Evolutionary conservation across 2,888 invertebrate species (phyloP), one percentile per base, ranked within the genome.

Genomic region (Auanema freiburgensis): DNA sequence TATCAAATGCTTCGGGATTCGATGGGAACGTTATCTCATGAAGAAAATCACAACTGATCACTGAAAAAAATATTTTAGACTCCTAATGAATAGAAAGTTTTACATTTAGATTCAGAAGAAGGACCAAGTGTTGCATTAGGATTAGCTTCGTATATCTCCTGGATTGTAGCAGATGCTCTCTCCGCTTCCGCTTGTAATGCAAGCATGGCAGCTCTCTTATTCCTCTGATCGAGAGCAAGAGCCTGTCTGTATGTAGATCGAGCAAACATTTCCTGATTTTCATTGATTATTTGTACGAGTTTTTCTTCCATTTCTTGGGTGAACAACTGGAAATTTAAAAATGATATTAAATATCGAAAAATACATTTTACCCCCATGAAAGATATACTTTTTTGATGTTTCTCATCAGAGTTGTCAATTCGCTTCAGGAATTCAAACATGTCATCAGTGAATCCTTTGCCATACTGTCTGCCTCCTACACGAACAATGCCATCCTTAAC

Each of bases 401-500:
- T 33, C 33, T 33, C 33, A 33, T 33, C 33, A 8, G 33, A 5
- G 33, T 33, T 33, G 8, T 33, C 33, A 8, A 33, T 8, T 5
- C 33, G 33, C 8, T 33, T 33, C 8, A 33, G 8, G 33, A 33
- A 33, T 8, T 33, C 33, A 8, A 33, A 33, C 33, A 33, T 33
- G 8, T 33, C 33, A 33, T 33, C 33, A 8, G 33, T 33, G 8
- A 33, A 33, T 3, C 33, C 33, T 8, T 33, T 33, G 33, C 33
- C 33, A 33, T 33, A 33, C 33, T 33, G 33, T 33, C 8, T 33
- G 18, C 64, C 64, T 1, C 64, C 64, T 1, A 51, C 59, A 18
- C 59, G 46, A n/a, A 64, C 50, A 23, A 65, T 56, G 21, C 61
- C 60, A n/a, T 60, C 57, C 5, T 23, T 14, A 0, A 52, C 8